phyloP scores from a whole-genome alignment of 2,797 vertebrate genomes.

The Onychomys arenicola region DNA sequence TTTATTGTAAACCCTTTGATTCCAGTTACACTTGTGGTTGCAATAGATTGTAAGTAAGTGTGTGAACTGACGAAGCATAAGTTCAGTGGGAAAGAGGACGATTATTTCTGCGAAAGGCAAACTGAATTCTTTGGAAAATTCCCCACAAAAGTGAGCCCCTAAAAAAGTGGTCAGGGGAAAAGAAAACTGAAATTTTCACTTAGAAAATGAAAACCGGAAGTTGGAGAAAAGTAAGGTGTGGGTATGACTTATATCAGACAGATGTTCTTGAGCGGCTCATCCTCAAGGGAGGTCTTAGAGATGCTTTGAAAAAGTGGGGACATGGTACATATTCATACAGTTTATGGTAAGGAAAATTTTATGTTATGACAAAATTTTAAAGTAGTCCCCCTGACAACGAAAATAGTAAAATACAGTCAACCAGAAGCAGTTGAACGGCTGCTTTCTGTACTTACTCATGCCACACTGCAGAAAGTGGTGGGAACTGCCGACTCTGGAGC shows the following conservation, averaged over 20 bases:
- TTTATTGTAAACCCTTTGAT: slow-evolving; percentile 30
- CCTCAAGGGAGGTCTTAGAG: neutral
- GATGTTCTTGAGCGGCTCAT: neutral
- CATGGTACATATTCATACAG: neutral
- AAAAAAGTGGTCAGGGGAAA: neutral
- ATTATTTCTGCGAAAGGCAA: slow-evolving; percentile 28
- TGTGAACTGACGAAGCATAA: neutral
- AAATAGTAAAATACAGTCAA: neutral
- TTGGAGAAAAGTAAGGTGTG: slow-evolving; percentile 37
- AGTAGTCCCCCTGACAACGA: neutral
- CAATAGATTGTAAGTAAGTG: slow-evolving; percentile 38
- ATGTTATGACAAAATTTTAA: neutral
- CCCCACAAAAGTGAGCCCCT: slow-evolving; percentile 13
- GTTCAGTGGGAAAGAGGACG: neutral
- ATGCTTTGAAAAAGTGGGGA: neutral
- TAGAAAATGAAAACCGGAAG: slow-evolving; percentile 50
- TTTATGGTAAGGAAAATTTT: slow-evolving; percentile 50
- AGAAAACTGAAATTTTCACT: slow-evolving; percentile 24
- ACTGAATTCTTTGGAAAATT: slow-evolving; percentile 52
- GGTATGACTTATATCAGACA: neutral
- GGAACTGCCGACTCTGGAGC: neutral
- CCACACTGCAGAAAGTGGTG: neutral
- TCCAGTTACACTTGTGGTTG: slow-evolving; percentile 22
- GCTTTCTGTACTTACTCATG: neutral
- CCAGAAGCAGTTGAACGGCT: slow-evolving; percentile 6